Evolutionary conservation across 53 echinoderm and acorn worm species (phyloP).

Genomic region (Paracentrotus lividus): DNA sequence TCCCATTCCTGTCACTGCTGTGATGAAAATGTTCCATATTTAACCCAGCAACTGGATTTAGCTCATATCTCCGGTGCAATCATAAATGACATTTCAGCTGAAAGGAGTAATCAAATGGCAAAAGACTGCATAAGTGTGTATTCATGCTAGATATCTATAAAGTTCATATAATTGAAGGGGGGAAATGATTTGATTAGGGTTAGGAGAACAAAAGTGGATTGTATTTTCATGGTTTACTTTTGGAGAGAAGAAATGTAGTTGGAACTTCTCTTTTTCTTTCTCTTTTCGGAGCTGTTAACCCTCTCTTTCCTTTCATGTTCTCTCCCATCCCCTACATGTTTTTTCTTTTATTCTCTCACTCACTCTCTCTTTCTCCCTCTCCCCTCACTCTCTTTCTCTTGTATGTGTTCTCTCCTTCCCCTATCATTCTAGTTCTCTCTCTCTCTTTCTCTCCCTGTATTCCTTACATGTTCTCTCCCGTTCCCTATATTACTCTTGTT

Average conservation of each 20-base stretch:
- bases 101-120: slow-evolving; percentile 5
- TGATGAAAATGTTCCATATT: slow-evolving; percentile 23
- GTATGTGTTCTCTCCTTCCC: neutral
- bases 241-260: too few species aligned
- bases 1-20: slow-evolving; percentile 27
- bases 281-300: too few species aligned
- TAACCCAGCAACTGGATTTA: slow-evolving; percentile 43
- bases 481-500: neutral
- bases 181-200: too few species aligned
- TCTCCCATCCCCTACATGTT: too few species aligned
- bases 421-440: neutral
- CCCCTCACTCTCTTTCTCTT: neutral
- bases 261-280: neutral
- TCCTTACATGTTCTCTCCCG: neutral
- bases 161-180: neutral
- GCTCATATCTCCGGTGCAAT: slow-evolving; percentile 27
- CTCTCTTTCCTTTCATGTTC: too few species aligned
- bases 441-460: neutral
- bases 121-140: neutral
- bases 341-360: too few species aligned
- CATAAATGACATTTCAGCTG: slow-evolving; percentile 34
- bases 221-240: too few species aligned
- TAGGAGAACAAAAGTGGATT: too few species aligned
- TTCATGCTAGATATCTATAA: neutral
- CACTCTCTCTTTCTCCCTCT: too few species aligned